A percentile compares a stretch with the other conserved stretches of the same genome.
These are phyloP conservation scores for Grammomys surdaster DNA, from an alignment of 2,113 vertebrate species.

Conservation along the genomic window DNA sequence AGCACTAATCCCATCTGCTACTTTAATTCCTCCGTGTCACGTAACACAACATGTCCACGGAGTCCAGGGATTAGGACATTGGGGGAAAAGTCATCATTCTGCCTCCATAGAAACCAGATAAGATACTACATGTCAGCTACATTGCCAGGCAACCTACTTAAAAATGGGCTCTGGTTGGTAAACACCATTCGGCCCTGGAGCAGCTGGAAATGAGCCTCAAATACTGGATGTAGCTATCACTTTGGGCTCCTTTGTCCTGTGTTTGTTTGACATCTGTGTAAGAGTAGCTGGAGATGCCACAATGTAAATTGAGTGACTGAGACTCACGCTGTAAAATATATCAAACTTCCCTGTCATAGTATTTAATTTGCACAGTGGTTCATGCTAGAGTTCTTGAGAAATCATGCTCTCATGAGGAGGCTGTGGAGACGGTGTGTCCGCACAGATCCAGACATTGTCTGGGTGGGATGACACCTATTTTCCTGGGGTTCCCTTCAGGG, in stretches of 20 bases:
- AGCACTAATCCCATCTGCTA: neutral
- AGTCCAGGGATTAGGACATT: neutral
- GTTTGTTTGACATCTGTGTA: neutral
- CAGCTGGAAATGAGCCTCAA: neutral
- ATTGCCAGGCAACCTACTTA: neutral
- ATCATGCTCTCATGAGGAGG: neutral
- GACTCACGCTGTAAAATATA: neutral
- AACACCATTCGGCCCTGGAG: neutral
- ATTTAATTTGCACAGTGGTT: neutral
- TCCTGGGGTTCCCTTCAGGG: neutral
- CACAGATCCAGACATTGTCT: neutral
- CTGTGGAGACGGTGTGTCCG: too few species aligned
- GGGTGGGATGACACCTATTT: neutral
- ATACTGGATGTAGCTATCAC: neutral
- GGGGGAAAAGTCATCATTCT: neutral
- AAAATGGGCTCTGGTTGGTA: neutral
- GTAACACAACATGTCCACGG: neutral
- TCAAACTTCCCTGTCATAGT: neutral
- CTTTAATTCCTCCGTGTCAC: neutral
- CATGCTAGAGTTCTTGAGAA: neutral
- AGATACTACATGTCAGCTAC: neutral
- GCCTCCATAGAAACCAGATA: neutral
- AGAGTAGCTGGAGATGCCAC: conserved; percentile 14
- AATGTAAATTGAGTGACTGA: neutral
- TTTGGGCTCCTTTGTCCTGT: neutral